Evolutionary conservation across 2,797 vertebrate species (phyloP).

Genomic region (Prionace glauca): DNA sequence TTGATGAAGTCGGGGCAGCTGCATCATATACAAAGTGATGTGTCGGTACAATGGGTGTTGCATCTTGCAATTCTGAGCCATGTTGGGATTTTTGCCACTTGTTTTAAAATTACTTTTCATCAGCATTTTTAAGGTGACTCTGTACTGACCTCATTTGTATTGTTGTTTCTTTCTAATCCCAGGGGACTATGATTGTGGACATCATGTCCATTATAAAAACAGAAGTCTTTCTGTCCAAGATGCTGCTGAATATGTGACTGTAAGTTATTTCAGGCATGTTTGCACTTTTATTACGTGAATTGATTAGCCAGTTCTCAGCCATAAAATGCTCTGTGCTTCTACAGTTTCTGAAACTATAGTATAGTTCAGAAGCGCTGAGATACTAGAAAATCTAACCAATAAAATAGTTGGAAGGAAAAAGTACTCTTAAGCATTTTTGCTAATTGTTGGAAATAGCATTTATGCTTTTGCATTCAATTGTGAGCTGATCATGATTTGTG

Average conservation of each 20-base stretch:
- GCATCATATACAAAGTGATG: not conserved
- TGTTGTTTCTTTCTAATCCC: constrained; percentile 32
- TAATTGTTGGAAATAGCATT: not conserved
- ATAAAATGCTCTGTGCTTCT: not conserved
- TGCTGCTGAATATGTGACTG: constrained; percentile 62
- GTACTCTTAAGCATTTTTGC: not conserved
- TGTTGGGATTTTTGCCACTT: not conserved
- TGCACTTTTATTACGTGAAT: not conserved
- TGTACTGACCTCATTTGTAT: not conserved
- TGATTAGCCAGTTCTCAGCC: not conserved
- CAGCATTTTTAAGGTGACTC: not conserved
- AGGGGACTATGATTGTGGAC: constrained; percentile 90
- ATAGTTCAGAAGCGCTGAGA: not conserved
- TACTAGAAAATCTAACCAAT: not conserved
- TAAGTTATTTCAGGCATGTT: constrained; percentile 49
- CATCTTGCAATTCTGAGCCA: not conserved
- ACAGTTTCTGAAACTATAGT: not conserved
- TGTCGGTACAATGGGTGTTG: not conserved
- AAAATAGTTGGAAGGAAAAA: not conserved
- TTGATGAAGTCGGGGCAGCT: not conserved
- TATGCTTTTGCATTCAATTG: not conserved
- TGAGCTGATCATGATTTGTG: not conserved
- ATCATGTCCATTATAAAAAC: constrained; percentile 59
- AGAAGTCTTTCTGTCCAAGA: constrained; percentile 78
- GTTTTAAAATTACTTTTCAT: not conserved